These are phyloP conservation scores for Pterocles burchelli DNA, from an alignment of 2,113 vertebrate species.

Conservation along the genomic window DNA sequence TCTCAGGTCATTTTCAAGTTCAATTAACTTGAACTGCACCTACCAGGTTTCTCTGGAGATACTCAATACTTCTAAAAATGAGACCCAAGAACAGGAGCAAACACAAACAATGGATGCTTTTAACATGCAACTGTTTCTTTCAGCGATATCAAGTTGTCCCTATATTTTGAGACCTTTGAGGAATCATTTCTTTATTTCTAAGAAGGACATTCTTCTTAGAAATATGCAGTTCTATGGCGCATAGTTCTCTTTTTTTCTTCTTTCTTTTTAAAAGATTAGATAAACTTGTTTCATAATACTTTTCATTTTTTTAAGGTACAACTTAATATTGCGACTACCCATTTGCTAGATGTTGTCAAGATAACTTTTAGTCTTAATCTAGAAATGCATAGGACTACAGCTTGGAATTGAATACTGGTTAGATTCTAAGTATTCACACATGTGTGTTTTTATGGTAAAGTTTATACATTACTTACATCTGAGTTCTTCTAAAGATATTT, in stretches of 20 bases:
- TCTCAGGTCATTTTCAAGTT: not conserved
- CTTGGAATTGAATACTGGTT: not conserved
- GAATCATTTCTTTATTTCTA: not conserved
- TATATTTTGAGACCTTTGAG: not conserved
- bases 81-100: not conserved
- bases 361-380: not conserved
- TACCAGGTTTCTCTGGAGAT: not conserved
- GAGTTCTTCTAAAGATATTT: not conserved
- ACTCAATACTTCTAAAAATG: not conserved
- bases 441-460: accelerated
- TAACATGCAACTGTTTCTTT: not conserved
- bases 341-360: not conserved
- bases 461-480: not conserved
- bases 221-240: not conserved
- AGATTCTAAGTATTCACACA: not conserved
- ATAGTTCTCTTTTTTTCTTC: not conserved
- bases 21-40: not conserved
- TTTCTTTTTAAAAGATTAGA: not conserved
- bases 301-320: not conserved
- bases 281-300: not conserved
- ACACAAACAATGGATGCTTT: not conserved
- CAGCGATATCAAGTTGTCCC: not conserved
- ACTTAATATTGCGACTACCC: not conserved
- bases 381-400: not conserved
- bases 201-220: not conserved